These are phyloP conservation scores for Yponomeuta evonymella DNA, from an alignment of 2,888 invertebrate genomes.

Conservation along the genomic window DNA sequence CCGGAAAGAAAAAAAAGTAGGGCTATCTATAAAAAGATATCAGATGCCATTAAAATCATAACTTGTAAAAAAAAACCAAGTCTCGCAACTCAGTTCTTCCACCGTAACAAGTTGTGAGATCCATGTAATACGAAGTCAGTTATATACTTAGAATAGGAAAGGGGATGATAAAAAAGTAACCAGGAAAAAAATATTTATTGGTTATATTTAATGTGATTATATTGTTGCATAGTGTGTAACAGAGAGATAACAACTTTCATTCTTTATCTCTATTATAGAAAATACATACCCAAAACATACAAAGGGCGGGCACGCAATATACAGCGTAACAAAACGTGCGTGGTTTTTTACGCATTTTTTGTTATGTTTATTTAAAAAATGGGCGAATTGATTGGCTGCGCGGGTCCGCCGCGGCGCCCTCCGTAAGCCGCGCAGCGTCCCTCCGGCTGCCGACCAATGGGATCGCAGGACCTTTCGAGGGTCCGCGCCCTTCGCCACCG, in stretches of 20 bases:
- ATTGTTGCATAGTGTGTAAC: neutral
- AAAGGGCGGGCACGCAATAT: conserved; percentile 12
- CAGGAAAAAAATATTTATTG: neutral
- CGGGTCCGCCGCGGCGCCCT: conserved; percentile 40
- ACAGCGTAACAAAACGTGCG: conserved; percentile 25
- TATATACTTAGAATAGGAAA: too few relatives aligned
- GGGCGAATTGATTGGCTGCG: conserved; percentile 73
- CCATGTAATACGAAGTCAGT: too few relatives aligned
- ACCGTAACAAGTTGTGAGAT: too few relatives aligned
- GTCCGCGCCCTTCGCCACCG: conserved; percentile 55
- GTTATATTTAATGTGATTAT: too few relatives aligned
- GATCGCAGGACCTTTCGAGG: conserved; percentile 39
- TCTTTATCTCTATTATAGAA: neutral
- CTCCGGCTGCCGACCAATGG: conserved; percentile 48
- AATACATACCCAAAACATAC: neutral
- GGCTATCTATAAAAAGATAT: too few relatives aligned
- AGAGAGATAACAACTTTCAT: neutral
- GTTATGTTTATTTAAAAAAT: conserved; percentile 71
- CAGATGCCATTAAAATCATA: too few relatives aligned
- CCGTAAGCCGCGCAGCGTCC: conserved; percentile 31
- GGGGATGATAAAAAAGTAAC: neutral
- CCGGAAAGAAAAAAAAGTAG: too few relatives aligned
- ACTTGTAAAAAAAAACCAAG: too few relatives aligned
- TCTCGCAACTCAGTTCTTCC: too few relatives aligned
- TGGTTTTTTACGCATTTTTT: conserved; percentile 62